Conservation (phyloP, 2,888 invertebrate genomes). For the Apodemia hepburni region DNA sequence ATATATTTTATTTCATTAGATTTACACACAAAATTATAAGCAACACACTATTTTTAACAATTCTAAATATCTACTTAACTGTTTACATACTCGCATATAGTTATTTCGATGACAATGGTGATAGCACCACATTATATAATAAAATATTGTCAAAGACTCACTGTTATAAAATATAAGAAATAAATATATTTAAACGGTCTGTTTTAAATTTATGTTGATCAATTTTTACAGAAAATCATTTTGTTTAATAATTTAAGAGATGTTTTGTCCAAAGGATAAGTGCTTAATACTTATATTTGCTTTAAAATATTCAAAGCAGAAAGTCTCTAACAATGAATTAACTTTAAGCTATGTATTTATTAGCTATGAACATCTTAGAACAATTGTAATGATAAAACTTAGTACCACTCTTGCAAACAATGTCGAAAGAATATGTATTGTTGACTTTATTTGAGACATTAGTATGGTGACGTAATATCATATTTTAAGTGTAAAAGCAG, state of each 20-base stretch:
- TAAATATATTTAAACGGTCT: neutral
- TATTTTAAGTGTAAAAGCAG: neutral
- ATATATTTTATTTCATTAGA: slow-evolving; percentile 37
- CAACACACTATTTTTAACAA: slow-evolving; percentile 41
- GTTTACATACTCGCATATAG: slow-evolving; percentile 14
- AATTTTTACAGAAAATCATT: too few relatives aligned
- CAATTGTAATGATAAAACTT: slow-evolving; percentile 20
- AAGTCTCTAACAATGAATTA: neutral
- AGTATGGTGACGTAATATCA: neutral
- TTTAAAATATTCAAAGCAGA: slow-evolving; percentile 4
- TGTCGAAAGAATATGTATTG: neutral
- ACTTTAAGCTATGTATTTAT: slow-evolving; percentile 10
- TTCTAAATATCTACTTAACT: slow-evolving; percentile 37
- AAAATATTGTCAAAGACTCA: slow-evolving; percentile 8
- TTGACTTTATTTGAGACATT: neutral
- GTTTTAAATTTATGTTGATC: neutral
- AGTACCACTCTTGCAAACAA: slow-evolving; percentile 13
- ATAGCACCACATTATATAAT: neutral
- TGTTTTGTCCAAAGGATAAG: neutral
- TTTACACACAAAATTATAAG: slow-evolving; percentile 50
- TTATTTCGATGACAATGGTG: slow-evolving; percentile 11
- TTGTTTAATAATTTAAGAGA: neutral
- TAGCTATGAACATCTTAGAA: slow-evolving; percentile 20
- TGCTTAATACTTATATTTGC: neutral
- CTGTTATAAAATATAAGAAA: neutral